phyloP scores from a whole-genome alignment of 2,113 vertebrate species.

The Arothron firmamentum region DNA sequence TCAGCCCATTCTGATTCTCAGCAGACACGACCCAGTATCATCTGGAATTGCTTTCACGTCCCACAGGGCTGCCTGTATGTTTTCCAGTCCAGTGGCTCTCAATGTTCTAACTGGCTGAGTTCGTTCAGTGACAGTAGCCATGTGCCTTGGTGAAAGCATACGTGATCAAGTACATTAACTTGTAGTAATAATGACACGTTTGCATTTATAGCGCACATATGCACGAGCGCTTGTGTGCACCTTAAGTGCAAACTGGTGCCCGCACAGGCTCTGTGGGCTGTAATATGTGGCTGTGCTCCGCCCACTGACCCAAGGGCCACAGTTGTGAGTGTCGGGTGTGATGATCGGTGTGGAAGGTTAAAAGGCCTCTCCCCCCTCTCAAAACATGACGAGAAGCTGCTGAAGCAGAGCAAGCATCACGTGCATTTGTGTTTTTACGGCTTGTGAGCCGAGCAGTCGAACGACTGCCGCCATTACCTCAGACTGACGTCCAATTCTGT shows the following conservation, averaged over 20 bases:
- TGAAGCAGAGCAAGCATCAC: slow-evolving; percentile 24
- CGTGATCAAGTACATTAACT: slow-evolving; percentile 43
- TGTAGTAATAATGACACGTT: slow-evolving; percentile 32
- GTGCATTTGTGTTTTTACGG: slow-evolving; percentile 50
- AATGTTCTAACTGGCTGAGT: slow-evolving; percentile 68
- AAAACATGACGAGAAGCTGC: slow-evolving; percentile 16
- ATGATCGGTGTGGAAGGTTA: slow-evolving; percentile 48
- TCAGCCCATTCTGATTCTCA: slow-evolving; percentile 48
- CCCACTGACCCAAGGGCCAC: not conserved
- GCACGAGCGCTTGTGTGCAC: slow-evolving; percentile 15
- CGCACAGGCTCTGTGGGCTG: slow-evolving; percentile 19
- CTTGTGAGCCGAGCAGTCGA: slow-evolving; percentile 33
- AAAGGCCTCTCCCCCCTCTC: slow-evolving; percentile 47
- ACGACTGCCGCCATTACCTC: slow-evolving; percentile 59
- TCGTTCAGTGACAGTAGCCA: slow-evolving; percentile 61
- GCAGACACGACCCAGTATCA: slow-evolving; percentile 55
- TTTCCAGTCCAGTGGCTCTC: slow-evolving; percentile 59
- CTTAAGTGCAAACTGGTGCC: slow-evolving; percentile 35
- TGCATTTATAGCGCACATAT: slow-evolving; percentile 26
- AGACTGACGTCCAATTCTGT: slow-evolving; percentile 41
- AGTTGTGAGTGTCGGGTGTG: slow-evolving; percentile 28
- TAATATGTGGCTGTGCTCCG: slow-evolving; percentile 21
- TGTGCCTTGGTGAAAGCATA: slow-evolving; percentile 75
- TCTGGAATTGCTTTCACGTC: slow-evolving; percentile 57
- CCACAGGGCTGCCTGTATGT: slow-evolving; percentile 50